A percentile compares a stretch with the other conserved stretches of the same genome.
Conservation (phyloP, 2,113 vertebrate genomes). For the Nanger granti region DNA sequence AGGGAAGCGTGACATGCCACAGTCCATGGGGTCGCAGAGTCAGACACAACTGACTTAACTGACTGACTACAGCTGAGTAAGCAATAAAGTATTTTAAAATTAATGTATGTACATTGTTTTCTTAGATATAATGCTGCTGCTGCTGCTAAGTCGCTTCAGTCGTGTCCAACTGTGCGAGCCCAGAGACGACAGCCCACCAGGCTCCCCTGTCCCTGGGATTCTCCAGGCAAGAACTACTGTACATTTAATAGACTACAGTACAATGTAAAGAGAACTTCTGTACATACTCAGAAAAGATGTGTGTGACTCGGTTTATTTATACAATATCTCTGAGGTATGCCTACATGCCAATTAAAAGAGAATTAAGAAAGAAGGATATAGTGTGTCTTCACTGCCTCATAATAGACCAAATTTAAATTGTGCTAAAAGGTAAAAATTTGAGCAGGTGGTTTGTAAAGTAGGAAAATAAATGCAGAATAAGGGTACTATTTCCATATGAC, state of each 20-base stretch:
- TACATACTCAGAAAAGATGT: not conserved
- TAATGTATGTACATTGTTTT: not conserved
- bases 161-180: too few relatives aligned
- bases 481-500: constrained; percentile 73
- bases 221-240: not conserved
- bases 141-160: too few relatives aligned
- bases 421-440: constrained; percentile 62
- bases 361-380: not conserved
- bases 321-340: not conserved
- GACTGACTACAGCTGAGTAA: not conserved
- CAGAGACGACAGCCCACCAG: too few relatives aligned
- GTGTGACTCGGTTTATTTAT: not conserved
- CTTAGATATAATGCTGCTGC: not conserved
- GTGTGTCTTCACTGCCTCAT: not conserved
- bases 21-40: not conserved
- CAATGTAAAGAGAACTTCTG: not conserved
- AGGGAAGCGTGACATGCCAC: not conserved
- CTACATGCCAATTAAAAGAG: not conserved
- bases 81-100: not conserved
- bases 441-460: constrained; percentile 67
- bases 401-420: constrained; percentile 56
- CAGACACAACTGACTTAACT: not conserved
- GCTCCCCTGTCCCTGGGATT: too few relatives aligned
- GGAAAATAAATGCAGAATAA: constrained; percentile 36
- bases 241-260: not conserved